Percentiles rank a stretch among this genome's conserved stretches.
Evolutionary conservation across 2,888 invertebrate species (phyloP).

Genomic region (Drosophila borealis): DNA sequence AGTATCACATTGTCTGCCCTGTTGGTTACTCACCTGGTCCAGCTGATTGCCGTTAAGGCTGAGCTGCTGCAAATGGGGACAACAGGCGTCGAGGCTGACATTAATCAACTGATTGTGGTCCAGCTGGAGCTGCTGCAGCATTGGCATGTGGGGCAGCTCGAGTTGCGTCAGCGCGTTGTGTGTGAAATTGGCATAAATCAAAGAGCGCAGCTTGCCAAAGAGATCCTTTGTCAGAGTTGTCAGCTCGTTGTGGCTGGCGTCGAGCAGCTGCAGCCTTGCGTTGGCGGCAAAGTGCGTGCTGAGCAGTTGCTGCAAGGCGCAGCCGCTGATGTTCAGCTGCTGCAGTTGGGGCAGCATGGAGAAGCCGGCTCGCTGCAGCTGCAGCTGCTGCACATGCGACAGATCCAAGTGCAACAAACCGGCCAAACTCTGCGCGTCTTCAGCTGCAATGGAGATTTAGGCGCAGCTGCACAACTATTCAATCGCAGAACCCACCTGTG

Average conservation of each 20-base stretch:
- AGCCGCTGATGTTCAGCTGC: slow-evolving; percentile 77
- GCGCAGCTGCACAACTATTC: not conserved
- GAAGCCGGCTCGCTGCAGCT: slow-evolving; percentile 69
- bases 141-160: slow-evolving; percentile 60
- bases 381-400: slow-evolving; percentile 67
- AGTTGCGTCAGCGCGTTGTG: slow-evolving; percentile 69
- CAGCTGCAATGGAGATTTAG: slow-evolving; percentile 27
- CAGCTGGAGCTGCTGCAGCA: slow-evolving; percentile 73
- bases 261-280: slow-evolving; percentile 70
- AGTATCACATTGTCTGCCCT: not conserved
- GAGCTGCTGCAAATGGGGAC: slow-evolving; percentile 64
- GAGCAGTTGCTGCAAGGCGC: slow-evolving; percentile 60
- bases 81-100: slow-evolving; percentile 64
- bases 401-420: slow-evolving; percentile 70
- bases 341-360: slow-evolving; percentile 65
- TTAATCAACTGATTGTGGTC: slow-evolving; percentile 74
- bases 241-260: slow-evolving; percentile 80
- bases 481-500: slow-evolving; percentile 19
- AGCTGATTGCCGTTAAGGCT: slow-evolving; percentile 75
- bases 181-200: slow-evolving; percentile 79
- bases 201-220: slow-evolving; percentile 58
- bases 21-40: slow-evolving; percentile 62
- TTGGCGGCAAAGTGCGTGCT: slow-evolving; percentile 58
- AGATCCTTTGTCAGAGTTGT: slow-evolving; percentile 53
- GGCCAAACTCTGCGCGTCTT: slow-evolving; percentile 20